Evolutionary conservation across 1,140 invertebrate species (phyloP).

Genomic region (Diprion similis): DNA sequence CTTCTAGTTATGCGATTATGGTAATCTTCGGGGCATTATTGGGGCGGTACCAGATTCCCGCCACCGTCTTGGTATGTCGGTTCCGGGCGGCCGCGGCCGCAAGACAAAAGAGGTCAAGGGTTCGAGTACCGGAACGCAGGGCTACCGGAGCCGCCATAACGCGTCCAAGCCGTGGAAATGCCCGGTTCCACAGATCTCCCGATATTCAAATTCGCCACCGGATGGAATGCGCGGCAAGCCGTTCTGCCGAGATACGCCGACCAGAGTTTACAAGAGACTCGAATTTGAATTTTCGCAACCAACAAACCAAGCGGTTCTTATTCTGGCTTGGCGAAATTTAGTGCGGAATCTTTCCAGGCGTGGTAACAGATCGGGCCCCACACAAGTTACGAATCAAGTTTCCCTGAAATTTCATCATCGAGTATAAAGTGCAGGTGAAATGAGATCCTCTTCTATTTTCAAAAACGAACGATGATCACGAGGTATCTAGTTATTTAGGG

Average conservation of each 20-base stretch:
- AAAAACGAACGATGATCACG: too few relatives aligned
- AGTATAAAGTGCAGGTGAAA: too few relatives aligned
- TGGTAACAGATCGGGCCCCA: too few relatives aligned
- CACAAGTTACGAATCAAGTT: too few relatives aligned
- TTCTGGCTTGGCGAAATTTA: too few relatives aligned
- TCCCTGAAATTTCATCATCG: too few relatives aligned
- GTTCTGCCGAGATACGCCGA: background rate
- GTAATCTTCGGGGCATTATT: background rate
- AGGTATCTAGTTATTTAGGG: too few relatives aligned
- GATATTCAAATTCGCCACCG: background rate
- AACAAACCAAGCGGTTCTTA: too few relatives aligned
- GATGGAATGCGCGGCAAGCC: background rate
- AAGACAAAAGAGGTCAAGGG: slow-evolving; percentile 1
- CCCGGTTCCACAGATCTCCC: background rate
- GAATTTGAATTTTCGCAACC: too few relatives aligned
- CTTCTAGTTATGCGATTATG: slow-evolving; percentile 5
- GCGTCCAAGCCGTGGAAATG: background rate
- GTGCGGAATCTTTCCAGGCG: too few relatives aligned
- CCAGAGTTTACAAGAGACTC: too few relatives aligned
- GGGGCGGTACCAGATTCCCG: background rate
- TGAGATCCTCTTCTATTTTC: too few relatives aligned
- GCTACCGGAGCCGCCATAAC: background rate
- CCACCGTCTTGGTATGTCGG: background rate
- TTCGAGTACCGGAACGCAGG: background rate
- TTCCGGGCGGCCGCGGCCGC: background rate